Evolutionary conservation across 2,797 vertebrate species (phyloP).

Genomic region (Chaetophractus vellerosus): DNA sequence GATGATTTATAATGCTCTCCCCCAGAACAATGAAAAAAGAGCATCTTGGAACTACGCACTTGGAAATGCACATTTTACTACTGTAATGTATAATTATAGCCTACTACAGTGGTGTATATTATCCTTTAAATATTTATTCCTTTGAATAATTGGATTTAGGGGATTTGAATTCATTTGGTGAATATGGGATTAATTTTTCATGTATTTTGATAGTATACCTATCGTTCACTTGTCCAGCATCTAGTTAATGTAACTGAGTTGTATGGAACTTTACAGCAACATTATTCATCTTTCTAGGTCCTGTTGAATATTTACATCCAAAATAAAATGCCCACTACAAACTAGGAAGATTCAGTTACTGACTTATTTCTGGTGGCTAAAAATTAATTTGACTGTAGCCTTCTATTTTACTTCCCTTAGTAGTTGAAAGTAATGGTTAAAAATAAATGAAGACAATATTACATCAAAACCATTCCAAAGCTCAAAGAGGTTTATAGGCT

Average conservation of each 20-base stretch:
- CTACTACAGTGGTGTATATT: conserved; percentile 60
- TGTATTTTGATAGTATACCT: conserved; percentile 72
- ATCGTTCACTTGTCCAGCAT: conserved; percentile 69
- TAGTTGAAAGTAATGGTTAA: conserved; percentile 83
- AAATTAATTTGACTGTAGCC: conserved; percentile 79
- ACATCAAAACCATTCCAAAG: conserved; percentile 83
- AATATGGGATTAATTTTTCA: conserved; percentile 82
- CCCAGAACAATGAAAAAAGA: conserved; percentile 66
- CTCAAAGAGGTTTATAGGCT: conserved; percentile 80
- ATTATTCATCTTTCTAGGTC: conserved; percentile 59
- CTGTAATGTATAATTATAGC: conserved; percentile 80
- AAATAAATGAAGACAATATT: conserved; percentile 85
- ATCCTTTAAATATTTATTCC: conserved; percentile 85
- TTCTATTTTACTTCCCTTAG: conserved; percentile 79
- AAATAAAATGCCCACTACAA: conserved; percentile 63
- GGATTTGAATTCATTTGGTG: conserved; percentile 80
- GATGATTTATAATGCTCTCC: conserved; percentile 69
- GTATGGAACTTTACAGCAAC: conserved; percentile 66
- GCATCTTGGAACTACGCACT: conserved; percentile 56
- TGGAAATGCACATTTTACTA: conserved; percentile 67
- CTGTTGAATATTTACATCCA: conserved; percentile 72
- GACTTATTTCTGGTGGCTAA: conserved; percentile 72
- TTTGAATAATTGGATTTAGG: conserved; percentile 82
- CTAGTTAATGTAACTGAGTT: conserved; percentile 66
- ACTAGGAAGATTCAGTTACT: conserved; percentile 65